Evolutionary conservation across 2,797 vertebrate species (phyloP).

Genomic region (Acanthurus leucopareius): DNA sequence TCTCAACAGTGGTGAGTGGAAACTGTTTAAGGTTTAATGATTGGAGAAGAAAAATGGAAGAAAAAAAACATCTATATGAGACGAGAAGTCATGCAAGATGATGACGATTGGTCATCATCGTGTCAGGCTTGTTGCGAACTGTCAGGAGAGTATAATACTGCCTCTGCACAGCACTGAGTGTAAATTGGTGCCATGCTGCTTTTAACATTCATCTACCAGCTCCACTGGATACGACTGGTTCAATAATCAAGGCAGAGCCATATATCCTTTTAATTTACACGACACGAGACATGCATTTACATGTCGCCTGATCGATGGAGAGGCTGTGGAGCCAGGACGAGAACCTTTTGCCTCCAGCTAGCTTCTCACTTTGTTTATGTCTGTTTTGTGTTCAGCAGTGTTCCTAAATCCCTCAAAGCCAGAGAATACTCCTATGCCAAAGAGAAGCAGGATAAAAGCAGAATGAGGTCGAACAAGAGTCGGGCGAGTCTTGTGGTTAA

Average conservation of each 20-base stretch:
- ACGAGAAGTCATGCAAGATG: conserved; percentile 40
- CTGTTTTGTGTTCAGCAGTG: conserved; percentile 69
- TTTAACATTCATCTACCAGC: conserved; percentile 43
- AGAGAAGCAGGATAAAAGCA: conserved; percentile 59
- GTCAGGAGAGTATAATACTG: conserved; percentile 12
- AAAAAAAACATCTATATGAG: conserved; percentile 36
- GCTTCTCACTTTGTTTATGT: conserved; percentile 63
- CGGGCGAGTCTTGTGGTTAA: conserved; percentile 66
- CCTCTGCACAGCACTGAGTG: conserved; percentile 9
- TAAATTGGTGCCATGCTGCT: conserved; percentile 19
- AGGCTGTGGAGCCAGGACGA: conserved; percentile 45
- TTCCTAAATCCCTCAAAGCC: conserved; percentile 47
- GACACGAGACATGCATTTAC: conserved; percentile 64
- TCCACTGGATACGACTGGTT: conserved; percentile 19
- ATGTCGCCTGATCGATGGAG: conserved; percentile 68
- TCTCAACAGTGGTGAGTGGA: conserved; percentile 74
- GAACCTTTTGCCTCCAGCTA: conserved; percentile 55
- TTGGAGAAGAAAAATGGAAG: conserved; percentile 43
- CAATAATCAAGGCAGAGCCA: conserved; percentile 35
- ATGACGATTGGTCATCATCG: conserved; percentile 28
- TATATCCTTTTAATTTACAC: conserved; percentile 57
- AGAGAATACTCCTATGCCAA: conserved; percentile 40
- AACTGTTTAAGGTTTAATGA: conserved; percentile 77
- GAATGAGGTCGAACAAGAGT: conserved; percentile 65
- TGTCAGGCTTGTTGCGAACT: conserved; percentile 28